phyloP scores from a whole-genome alignment of 2,113 vertebrate genomes.

The Talpa occidentalis region DNA sequence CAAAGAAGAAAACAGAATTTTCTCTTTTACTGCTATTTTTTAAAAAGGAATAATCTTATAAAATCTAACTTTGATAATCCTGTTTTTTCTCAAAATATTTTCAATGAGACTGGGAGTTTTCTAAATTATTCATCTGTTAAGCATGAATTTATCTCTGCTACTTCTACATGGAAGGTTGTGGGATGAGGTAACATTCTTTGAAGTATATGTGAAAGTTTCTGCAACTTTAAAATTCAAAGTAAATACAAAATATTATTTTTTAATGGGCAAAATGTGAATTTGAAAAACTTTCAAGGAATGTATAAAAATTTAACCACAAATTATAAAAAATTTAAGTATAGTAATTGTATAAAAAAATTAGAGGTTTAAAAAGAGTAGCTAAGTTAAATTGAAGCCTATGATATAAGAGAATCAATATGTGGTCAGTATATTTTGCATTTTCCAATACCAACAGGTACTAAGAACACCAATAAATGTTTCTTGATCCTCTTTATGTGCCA shows the following conservation, averaged over 20 bases:
- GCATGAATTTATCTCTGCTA: background rate
- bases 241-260: background rate
- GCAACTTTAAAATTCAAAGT: conserved; percentile 2
- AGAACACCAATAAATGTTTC: background rate
- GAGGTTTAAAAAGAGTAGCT: conserved; percentile 11
- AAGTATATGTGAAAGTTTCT: background rate
- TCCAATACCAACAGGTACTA: background rate
- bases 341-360: background rate
- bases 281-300: conserved; percentile 11
- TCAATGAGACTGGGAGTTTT: background rate
- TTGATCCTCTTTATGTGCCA: background rate
- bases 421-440: conserved; percentile 10
- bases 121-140: background rate
- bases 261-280: background rate
- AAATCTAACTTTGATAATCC: background rate
- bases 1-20: background rate
- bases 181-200: background rate
- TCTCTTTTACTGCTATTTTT: background rate
- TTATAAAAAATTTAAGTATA: background rate
- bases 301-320: background rate
- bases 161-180: background rate
- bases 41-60: background rate
- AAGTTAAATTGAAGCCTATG: background rate
- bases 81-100: background rate
- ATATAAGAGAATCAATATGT: background rate